Evolutionary conservation across 1,140 invertebrate genomes (phyloP).

Genomic region (Coboldia fuscipes): DNA sequence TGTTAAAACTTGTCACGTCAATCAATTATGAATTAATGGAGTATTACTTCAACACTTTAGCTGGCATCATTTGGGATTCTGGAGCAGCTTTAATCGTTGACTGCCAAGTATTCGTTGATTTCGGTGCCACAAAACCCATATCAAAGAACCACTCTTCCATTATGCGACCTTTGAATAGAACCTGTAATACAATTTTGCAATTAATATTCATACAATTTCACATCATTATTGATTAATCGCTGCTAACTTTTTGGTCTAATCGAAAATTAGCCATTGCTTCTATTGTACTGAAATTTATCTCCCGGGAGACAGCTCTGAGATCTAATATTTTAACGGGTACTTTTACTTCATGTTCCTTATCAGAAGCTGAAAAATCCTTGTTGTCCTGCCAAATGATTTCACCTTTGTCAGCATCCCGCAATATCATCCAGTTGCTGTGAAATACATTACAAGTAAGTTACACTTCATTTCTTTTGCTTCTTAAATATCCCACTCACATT

Average conservation of each 20-base stretch:
- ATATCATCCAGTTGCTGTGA: conserved; percentile 91
- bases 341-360: conserved; percentile 82
- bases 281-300: conserved; percentile 96
- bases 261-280: conserved; percentile 94
- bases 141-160: conserved; percentile 98
- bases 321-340: conserved; percentile 94
- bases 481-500: no score
- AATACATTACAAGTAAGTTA: no score
- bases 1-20: background rate
- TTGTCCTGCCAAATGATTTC: conserved; percentile 95
- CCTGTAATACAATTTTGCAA: conserved; percentile 24
- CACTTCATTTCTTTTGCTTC: no score
- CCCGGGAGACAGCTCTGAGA: conserved; percentile 84
- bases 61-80: conserved; percentile 99
- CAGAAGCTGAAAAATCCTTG: conserved; percentile 84
- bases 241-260: conserved; percentile 66
- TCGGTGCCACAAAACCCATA: conserved; percentile 90
- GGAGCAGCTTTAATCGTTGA: conserved; percentile 94
- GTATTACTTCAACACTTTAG: conserved; percentile 66
- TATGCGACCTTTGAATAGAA: conserved; percentile 58
- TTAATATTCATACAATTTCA: background rate
- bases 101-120: conserved; percentile 99
- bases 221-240: background rate
- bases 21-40: conserved; percentile 1
- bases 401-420: conserved; percentile 86